Conservation (phyloP, 2,797 vertebrate genomes). For the Picus viridis region DNA sequence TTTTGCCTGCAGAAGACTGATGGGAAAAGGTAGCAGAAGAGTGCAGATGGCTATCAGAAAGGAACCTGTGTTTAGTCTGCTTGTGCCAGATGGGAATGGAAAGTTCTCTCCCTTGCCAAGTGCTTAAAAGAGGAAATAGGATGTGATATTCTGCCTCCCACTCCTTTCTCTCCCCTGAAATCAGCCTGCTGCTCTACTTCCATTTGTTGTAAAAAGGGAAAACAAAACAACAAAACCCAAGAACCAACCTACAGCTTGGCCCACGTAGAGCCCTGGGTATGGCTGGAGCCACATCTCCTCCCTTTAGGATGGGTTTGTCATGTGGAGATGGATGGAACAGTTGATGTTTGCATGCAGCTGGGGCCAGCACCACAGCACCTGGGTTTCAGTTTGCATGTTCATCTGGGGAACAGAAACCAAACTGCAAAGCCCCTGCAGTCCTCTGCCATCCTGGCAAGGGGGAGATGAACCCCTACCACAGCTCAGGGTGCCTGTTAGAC, state of each 20-base stretch:
- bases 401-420: neutral
- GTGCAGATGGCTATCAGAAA: slow-evolving; percentile 69
- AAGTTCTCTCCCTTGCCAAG: slow-evolving; percentile 61
- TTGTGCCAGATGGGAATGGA: slow-evolving; percentile 71
- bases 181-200: slow-evolving; percentile 44
- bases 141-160: slow-evolving; percentile 67
- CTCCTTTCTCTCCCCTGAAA: slow-evolving; percentile 65
- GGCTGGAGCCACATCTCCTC: slow-evolving; percentile 13
- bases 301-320: slow-evolving; percentile 51
- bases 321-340: slow-evolving; percentile 16
- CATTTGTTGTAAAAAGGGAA: slow-evolving; percentile 46
- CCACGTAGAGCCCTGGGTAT: slow-evolving; percentile 13
- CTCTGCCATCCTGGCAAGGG: neutral
- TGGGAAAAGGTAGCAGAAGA: slow-evolving; percentile 70
- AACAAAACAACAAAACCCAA: neutral
- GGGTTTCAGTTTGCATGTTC: neutral
- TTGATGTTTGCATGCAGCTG: slow-evolving; percentile 27
- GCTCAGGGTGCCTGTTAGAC: neutral
- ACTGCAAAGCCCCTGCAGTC: neutral
- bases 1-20: slow-evolving; percentile 58
- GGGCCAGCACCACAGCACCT: neutral
- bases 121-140: slow-evolving; percentile 72
- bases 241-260: neutral
- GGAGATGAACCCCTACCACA: neutral
- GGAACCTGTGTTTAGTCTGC: slow-evolving; percentile 73